Evolutionary conservation across 1,140 invertebrate genomes (phyloP).

Genomic region (Drosophila ananassae): DNA sequence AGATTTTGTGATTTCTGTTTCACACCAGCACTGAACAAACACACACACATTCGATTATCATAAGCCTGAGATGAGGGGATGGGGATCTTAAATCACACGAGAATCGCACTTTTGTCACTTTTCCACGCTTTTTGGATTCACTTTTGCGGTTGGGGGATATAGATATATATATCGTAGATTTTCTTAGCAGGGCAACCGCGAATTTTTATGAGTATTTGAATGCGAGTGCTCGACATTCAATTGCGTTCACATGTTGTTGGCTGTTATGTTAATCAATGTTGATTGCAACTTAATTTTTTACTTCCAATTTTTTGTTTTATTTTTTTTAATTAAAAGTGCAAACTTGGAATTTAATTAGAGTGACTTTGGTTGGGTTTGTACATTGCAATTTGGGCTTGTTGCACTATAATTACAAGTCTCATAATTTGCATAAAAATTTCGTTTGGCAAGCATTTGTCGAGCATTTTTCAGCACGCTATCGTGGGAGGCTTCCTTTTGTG

Average conservation of each 20-base stretch:
- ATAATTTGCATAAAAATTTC: conserved; percentile 75
- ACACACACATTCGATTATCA: conserved; percentile 24
- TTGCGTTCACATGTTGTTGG: conserved; percentile 41
- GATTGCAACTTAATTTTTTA: conserved; percentile 62
- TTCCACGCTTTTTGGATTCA: conserved; percentile 68
- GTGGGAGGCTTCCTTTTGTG: conserved; percentile 1
- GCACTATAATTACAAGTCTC: conserved; percentile 60
- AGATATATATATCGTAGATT: conserved; percentile 4
- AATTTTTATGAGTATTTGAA: conserved; percentile 33
- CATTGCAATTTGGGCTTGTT: conserved; percentile 59
- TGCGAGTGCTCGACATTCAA: conserved; percentile 47
- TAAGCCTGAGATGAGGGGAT: neutral
- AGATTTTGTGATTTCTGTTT: conserved; percentile 41
- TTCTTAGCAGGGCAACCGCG: conserved; percentile 40
- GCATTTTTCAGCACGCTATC: conserved; percentile 25
- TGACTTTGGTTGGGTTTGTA: conserved; percentile 46
- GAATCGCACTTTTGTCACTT: conserved; percentile 72
- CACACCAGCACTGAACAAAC: conserved; percentile 21
- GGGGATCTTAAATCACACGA: conserved; percentile 67
- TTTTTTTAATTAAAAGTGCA: conserved; percentile 73
- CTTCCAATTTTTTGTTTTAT: conserved; percentile 18
- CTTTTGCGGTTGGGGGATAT: conserved; percentile 45
- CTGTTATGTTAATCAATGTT: conserved; percentile 74
- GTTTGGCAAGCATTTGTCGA: conserved; percentile 57
- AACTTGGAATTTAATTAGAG: conserved; percentile 70